Base-by-base conservation (phyloP, 2,797 vertebrate species). In the Chiroxiphia lanceolata region DNA sequence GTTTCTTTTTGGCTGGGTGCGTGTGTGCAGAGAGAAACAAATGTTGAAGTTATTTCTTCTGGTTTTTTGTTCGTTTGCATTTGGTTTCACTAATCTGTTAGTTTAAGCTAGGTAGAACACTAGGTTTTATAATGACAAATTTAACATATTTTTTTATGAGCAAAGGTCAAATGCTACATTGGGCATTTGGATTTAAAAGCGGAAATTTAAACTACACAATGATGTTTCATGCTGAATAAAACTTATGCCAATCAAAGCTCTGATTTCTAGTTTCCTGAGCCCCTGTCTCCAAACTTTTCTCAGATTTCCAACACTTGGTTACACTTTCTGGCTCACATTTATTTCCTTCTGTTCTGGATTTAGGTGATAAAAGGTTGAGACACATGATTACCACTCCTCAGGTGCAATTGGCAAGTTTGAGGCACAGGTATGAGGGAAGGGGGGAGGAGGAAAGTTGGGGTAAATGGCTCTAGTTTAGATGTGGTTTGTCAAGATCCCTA, bases 161-260 rank as follows among this genome's bases (percentile, higher is more conserved):
- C 71, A 86, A 93, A 93, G 61, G 94, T 97, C 94, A 93, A 91
- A 87, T 94, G 96, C 94, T 86, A 87, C 74, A 88, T 89, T 79
- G 77, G 68, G 87, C 87, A 85, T 96, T 97, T 96, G 79, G 90
- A 97, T 94, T 96, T 94, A 95, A 97, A 97, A 95, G 94, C 15
- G 11, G 96, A 97, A 97, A 98, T 89, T 97, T 96, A 96, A 98
- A 96, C 94, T 95, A 93, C 91, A 85, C 90, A 95, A 95, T 93
- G 88, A 96, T 87, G 92, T 94, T 97, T 96, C 96, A 86, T 63
- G 90, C 76, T 74, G 96, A 97, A 97, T 93, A 96, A 98, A 98
- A 95, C 40, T 81, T 80, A 91, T 2, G 83, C 95, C 97, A 97
- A 96, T 93, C 91, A 94, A 97, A 97, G 95, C 92, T 96, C 95